These are phyloP conservation scores for Eulimnadia texana DNA, from an alignment of 1,140 invertebrate species.

Conservation along the genomic window DNA sequence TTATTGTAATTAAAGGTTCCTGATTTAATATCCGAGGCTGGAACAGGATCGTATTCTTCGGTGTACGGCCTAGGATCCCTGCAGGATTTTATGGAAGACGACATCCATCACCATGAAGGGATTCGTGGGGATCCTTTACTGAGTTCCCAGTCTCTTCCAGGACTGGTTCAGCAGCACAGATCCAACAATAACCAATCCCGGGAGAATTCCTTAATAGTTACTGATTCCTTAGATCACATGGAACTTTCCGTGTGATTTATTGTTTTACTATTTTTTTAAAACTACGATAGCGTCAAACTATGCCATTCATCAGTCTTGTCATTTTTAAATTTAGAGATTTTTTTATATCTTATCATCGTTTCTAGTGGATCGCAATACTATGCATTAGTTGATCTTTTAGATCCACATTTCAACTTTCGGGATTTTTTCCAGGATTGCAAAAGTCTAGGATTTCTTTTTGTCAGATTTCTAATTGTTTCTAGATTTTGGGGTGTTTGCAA, in stretches of 20 bases:
- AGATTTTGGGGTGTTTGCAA: too few relatives aligned
- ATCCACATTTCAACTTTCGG: too few relatives aligned
- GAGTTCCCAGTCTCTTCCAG: background rate
- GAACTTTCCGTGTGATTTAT: slow-evolving; percentile 1
- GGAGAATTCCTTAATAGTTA: background rate
- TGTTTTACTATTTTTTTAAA: too few relatives aligned
- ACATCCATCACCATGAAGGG: background rate
- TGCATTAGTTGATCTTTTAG: too few relatives aligned
- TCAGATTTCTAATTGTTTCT: too few relatives aligned
- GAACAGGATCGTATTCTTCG: background rate
- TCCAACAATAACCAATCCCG: background rate
- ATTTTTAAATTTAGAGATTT: too few relatives aligned
- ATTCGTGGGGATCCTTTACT: background rate
- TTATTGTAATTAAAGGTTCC: background rate
- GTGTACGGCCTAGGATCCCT: background rate
- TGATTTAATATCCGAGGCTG: background rate
- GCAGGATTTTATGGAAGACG: slow-evolving; percentile 9
- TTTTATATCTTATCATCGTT: too few relatives aligned
- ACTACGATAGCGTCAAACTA: too few relatives aligned
- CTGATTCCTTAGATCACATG: slow-evolving; percentile 7
- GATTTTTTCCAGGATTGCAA: too few relatives aligned
- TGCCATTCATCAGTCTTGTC: too few relatives aligned
- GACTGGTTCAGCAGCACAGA: background rate
- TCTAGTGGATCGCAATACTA: too few relatives aligned
- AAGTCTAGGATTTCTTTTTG: too few relatives aligned